phyloP scores from a whole-genome alignment of 2,888 invertebrate genomes.

The Agrotis ipsilon region DNA sequence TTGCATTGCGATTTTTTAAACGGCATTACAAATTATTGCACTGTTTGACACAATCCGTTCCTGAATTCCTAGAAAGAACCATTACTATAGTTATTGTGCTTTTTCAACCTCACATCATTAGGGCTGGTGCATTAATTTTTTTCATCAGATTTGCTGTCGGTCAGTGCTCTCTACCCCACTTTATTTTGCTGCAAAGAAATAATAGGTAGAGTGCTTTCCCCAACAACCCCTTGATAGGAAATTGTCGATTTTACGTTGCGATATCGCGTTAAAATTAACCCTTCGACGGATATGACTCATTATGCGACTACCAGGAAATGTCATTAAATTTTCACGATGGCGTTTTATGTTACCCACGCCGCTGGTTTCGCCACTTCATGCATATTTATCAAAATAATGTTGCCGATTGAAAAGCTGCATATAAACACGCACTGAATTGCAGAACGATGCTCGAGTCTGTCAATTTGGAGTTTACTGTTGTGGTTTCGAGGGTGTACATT shows the following conservation, averaged over 20 bases:
- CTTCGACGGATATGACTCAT: constrained; percentile 90
- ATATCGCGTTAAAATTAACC: constrained; percentile 88
- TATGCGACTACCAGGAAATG: constrained; percentile 88
- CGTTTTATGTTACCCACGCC: constrained; percentile 88
- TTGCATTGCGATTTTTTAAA: constrained; percentile 13
- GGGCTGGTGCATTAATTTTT: constrained; percentile 43
- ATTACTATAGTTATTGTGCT: constrained; percentile 25
- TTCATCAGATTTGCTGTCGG: constrained; percentile 46
- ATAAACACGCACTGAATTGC: constrained; percentile 88
- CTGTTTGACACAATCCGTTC: constrained; percentile 19
- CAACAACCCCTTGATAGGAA: constrained; percentile 75
- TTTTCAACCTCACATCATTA: constrained; percentile 41
- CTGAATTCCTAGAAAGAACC: constrained; percentile 34
- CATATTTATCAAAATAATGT: constrained; percentile 91
- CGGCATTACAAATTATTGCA: background rate
- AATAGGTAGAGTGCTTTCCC: constrained; percentile 63
- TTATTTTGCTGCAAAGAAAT: constrained; percentile 65
- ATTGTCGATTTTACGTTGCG: constrained; percentile 82
- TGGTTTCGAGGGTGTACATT: constrained; percentile 86
- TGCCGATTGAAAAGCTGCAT: constrained; percentile 90
- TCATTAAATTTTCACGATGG: constrained; percentile 91
- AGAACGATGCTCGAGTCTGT: constrained; percentile 75
- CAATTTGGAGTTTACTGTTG: constrained; percentile 84
- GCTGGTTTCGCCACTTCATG: constrained; percentile 88
- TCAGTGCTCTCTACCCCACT: constrained; percentile 47